Conservation (phyloP, 2,797 vertebrate genomes). For the Catharus ustulatus region DNA sequence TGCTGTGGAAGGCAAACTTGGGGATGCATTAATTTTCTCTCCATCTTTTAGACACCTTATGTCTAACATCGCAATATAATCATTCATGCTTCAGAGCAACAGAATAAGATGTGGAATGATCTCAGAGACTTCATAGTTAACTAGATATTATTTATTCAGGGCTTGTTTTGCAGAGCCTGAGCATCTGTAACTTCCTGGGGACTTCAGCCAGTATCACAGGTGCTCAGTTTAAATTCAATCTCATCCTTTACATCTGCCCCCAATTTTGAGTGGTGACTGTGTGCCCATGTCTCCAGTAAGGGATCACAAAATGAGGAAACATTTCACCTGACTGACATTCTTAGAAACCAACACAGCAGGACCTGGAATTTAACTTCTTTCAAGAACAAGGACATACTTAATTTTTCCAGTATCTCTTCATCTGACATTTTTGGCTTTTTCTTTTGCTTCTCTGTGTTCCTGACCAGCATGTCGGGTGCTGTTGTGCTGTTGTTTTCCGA, state of each 20-base stretch:
- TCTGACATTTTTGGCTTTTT: constrained; percentile 98
- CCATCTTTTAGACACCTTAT: background rate
- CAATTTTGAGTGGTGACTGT: background rate
- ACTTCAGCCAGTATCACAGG: background rate
- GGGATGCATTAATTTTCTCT: background rate
- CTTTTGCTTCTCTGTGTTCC: constrained; percentile 86
- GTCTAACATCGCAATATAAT: background rate
- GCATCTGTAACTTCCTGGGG: background rate
- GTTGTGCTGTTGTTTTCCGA: constrained; percentile 77
- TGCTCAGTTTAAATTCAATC: background rate
- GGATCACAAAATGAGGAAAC: background rate
- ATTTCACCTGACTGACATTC: background rate
- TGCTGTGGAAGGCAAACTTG: background rate
- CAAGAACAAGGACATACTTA: constrained; percentile 80
- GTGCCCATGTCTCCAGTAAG: background rate
- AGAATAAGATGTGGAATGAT: background rate
- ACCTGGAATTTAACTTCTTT: background rate
- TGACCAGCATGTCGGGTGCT: constrained; percentile 76
- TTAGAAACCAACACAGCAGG: background rate
- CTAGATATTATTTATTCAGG: background rate
- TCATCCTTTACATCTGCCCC: background rate
- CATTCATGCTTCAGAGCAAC: background rate
- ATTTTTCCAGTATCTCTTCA: constrained; percentile 95
- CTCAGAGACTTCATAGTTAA: background rate
- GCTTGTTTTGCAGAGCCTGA: background rate